Evolutionary conservation across 2,797 vertebrate species (phyloP), one percentile per base, ranked within the genome.

Genomic region (Sciurus carolinensis): DNA sequence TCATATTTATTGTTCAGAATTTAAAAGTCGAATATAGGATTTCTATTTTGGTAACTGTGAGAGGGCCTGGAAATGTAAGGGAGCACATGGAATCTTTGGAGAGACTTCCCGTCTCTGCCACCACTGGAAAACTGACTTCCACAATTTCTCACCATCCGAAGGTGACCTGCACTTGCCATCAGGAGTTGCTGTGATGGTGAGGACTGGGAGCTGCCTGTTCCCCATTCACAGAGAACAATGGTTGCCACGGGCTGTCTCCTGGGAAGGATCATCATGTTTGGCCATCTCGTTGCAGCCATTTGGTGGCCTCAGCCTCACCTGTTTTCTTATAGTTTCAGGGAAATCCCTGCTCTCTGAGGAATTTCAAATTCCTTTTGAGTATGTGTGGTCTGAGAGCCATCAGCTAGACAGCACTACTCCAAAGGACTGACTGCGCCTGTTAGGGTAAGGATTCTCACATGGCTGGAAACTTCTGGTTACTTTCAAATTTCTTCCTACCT

Each of bases 161-260:
- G 26, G 52, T 81, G 62, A n/a, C 30, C 47, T 50, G 62, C 7
- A 33, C 52, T 42, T 28, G 15, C 28, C 15, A 44, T 59, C 22
- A 47, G 62, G 30, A 47, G 62, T 69, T 30, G 20, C 26, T 11
- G 28, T n/a, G 86, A 33, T 36, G 52, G 13, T n/a, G 39, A 5
- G 59, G 52, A 8, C 18, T 39, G 11, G 17, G 92, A 57, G 57
- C 66, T 72, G 64, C 42, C 84, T 47, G 54, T 42, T 12, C 39
- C 57, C 28, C 77, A 82, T 94, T 94, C 36, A 94, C 44, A 54
- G 62, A 44, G 50, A 88, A 94, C 86, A 94, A 67, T 94, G 79
- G 86, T 94, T 94, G 79, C 81, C 67, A 52, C 7, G 85, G 77
- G 11, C 5, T 30, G 30, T 76, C 57, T 82, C 79, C 77, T 64